A percentile compares a stretch with the other conserved stretches of the same genome.
These are phyloP conservation scores for Brenthis ino DNA, from an alignment of 2,888 invertebrate genomes.

Conservation along the genomic window DNA sequence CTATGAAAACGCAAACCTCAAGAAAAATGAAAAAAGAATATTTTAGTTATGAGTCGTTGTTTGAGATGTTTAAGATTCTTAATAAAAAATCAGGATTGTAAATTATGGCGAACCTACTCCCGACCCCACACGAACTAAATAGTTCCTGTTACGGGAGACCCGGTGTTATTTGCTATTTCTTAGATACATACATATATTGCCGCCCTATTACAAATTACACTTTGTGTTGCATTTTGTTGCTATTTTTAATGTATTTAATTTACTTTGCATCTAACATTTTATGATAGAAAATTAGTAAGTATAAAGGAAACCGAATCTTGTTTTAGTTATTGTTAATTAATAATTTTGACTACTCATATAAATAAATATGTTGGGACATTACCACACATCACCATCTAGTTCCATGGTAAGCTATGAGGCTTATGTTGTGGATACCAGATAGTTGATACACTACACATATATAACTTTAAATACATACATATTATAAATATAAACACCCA, in stretches of 20 bases:
- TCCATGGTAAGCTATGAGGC: too few relatives aligned
- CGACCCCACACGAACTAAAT: conserved; percentile 24
- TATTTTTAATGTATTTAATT: not conserved
- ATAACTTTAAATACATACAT: too few relatives aligned
- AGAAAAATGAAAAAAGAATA: too few relatives aligned
- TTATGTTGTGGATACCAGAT: too few relatives aligned
- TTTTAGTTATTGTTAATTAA: not conserved
- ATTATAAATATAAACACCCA: too few relatives aligned
- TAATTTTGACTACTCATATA: too few relatives aligned
- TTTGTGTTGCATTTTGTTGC: not conserved
- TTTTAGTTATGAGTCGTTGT: too few relatives aligned
- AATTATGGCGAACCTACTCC: conserved; percentile 15
- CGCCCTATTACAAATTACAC: not conserved
- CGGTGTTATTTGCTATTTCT: conserved; percentile 19
- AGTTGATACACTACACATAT: too few relatives aligned
- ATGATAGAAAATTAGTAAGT: not conserved
- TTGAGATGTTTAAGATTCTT: too few relatives aligned
- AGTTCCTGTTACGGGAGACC: conserved; percentile 22
- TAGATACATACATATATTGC: conserved; percentile 2
- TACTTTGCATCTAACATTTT: not conserved
- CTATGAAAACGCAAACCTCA: too few relatives aligned
- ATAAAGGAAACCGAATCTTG: not conserved
- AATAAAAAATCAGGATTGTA: not conserved
- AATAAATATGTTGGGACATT: too few relatives aligned
- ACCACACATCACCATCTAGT: too few relatives aligned